These are phyloP conservation scores for Clepsis dumicolana DNA, from an alignment of 2,888 invertebrate genomes.

Conservation along the genomic window DNA sequence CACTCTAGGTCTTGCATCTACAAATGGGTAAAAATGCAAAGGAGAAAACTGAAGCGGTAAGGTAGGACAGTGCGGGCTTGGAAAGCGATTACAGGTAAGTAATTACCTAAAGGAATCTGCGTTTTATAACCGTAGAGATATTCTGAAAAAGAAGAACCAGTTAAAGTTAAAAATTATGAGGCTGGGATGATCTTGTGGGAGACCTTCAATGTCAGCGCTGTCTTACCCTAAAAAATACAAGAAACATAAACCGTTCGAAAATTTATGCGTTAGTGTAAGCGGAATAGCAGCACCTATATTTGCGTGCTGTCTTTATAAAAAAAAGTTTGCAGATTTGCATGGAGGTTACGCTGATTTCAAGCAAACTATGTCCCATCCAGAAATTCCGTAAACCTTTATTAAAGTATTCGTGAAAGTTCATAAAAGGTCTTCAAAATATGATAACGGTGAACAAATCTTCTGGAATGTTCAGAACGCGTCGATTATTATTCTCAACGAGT, in stretches of 20 bases:
- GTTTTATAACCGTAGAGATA: conserved; percentile 36
- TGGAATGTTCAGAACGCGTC: background rate
- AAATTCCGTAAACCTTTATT: no score
- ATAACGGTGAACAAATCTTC: background rate
- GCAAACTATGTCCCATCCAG: no score
- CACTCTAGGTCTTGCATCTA: background rate
- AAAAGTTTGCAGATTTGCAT: no score
- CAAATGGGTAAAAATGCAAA: background rate
- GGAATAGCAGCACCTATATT: no score
- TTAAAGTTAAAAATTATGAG: conserved; percentile 4
- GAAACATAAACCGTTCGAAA: no score
- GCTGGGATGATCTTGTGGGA: background rate
- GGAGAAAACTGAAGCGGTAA: background rate
- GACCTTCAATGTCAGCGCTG: background rate
- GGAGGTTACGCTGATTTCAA: no score
- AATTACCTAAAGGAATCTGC: conserved; percentile 33
- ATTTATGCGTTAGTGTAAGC: no score
- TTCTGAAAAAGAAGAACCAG: conserved; percentile 35
- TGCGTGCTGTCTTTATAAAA: no score
- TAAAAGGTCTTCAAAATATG: background rate
- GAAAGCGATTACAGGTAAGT: conserved; percentile 15
- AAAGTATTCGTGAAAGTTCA: no score
- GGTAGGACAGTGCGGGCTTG: conserved; percentile 4
- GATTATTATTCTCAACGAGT: background rate
- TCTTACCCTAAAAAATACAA: background rate